Base-by-base conservation (phyloP, 1,140 invertebrate species). In the Dendrolimus kikuchii region DNA sequence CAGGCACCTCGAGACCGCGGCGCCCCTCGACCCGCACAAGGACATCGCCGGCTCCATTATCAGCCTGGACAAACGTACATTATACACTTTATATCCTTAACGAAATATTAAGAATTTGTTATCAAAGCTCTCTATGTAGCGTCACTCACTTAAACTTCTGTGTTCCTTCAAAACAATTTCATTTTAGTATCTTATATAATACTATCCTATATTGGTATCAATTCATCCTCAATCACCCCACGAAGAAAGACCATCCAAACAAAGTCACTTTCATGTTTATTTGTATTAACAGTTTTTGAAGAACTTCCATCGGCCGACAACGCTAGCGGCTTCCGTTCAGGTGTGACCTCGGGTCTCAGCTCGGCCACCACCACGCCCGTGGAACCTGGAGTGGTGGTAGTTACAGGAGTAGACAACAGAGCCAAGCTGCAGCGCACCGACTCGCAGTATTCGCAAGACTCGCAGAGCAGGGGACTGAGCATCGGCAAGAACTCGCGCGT, bases 41-140 rank as follows among this genome's bases (percentile, higher is more conserved):
- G 90, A 95, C 49, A 92, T 96, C 43, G 88, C 90, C 45, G 94
- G 93, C 37, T 96, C 95, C 41, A 95, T 96, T 53, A 95, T 95
- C 62, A 96, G 94, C 67, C 89, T 96, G 60, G 95, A 96, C 82
- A 95, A 95, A 90, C 74, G 94, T 95, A 81, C 90, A 91, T 87
- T 36, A 44, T 54, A 60, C 23, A 48, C 36, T 51, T 36, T 38
- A 7, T 45, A 8, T 52, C 38, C 5, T 7, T 41, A 8, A 6
- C 38, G 38, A 5, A 23, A 23, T 23, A 23, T 23, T 23, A 23
- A 23, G 23, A 23, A 23, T 23, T 23, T 23, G 23, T 23, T 23
- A 23, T 23, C 23, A 23, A 1, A 23, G 23, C 23, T 23, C 3
- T 23, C 3, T 23, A 23, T 23, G 23, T 23, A 23, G 23, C 23